phyloP scores from a whole-genome alignment of 2,888 invertebrate genomes.

The Barypeithes pellucidus region DNA sequence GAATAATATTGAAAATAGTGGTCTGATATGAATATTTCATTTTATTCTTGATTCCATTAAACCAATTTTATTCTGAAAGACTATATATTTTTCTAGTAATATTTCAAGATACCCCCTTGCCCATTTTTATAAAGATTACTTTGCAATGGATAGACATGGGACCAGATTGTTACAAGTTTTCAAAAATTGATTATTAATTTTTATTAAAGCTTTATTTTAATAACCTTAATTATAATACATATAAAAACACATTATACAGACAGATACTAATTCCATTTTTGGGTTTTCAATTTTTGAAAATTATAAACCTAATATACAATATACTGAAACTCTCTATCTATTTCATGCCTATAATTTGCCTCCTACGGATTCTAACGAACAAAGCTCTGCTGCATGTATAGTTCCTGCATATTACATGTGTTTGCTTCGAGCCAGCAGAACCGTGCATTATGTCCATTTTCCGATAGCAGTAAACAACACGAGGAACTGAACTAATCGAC shows the following conservation, averaged over 20 bases:
- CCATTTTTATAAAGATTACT: no score
- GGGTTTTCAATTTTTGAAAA: no score
- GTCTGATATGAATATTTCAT: slow-evolving; percentile 7
- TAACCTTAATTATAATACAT: no score
- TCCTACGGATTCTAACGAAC: slow-evolving; percentile 22
- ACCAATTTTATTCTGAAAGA: background rate
- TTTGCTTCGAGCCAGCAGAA: slow-evolving; percentile 41
- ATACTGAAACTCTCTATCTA: slow-evolving; percentile 14
- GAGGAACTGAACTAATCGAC: slow-evolving; percentile 31
- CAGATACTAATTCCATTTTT: no score
- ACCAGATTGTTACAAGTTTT: no score
- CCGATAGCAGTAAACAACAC: slow-evolving; percentile 38
- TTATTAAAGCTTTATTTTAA: no score
- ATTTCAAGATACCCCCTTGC: no score
- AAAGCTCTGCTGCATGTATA: slow-evolving; percentile 23
- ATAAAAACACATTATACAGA: no score
- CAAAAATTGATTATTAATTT: no score
- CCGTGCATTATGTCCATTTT: slow-evolving; percentile 43
- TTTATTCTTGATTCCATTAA: background rate
- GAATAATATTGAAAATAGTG: slow-evolving; percentile 10
- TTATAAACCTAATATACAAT: no score
- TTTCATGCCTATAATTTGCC: slow-evolving; percentile 15
- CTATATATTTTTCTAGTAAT: background rate
- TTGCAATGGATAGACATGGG: no score
- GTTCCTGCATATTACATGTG: slow-evolving; percentile 18